Evolutionary conservation across 2,113 vertebrate species (phyloP), one percentile per base, ranked within the genome.

Genomic region (Callipepla californica): DNA sequence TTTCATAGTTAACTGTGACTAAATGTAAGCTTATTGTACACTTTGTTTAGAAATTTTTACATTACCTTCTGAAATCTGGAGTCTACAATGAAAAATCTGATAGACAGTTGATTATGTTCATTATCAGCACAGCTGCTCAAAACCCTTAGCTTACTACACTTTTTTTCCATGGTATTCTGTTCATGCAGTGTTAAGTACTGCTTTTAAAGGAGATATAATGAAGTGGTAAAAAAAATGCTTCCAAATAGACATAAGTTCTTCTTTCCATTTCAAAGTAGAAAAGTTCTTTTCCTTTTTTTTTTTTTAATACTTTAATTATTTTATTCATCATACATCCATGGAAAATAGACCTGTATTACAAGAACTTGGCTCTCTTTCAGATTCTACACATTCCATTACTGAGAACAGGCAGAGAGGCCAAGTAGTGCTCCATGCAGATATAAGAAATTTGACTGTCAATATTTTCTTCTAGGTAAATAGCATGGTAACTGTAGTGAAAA

Each of bases 1-100:
- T 86, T 94, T 81, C 74, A 76, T 84, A 95, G 95, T 96, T 96
- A 96, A 94, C 90, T 90, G 92, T 93, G 92, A 93, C 90, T 94
- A 94, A 90, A 94, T 93, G 89, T 86, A 96, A 89, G 96, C 86
- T 94, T 96, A 89, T 34, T 77, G 90, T 90, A 72, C 82, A 94
- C 90, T 86, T 90, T 92, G 79, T 91, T 94, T 94, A 93, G 83
- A 89, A 95, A 88, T 95, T 95, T 94, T 90, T 91, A 93, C 65
- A 81, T 81, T 91, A 95, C 86, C 30, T 94, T 90, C 87, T 94
- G 65, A 85, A 94, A 96, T 85, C 34, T 59, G n/a, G 26, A 68
- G 59, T 90, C 76, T 91, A 38, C 87, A 92, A 75, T 4, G 9
- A 89, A 93, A 87, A 93, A 90, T 81, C 82, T 88, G 87, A 90